Evolutionary conservation across 2,113 vertebrate genomes (phyloP), one percentile per base, ranked within the genome.

Genomic region (Dromiciops gliroides): DNA sequence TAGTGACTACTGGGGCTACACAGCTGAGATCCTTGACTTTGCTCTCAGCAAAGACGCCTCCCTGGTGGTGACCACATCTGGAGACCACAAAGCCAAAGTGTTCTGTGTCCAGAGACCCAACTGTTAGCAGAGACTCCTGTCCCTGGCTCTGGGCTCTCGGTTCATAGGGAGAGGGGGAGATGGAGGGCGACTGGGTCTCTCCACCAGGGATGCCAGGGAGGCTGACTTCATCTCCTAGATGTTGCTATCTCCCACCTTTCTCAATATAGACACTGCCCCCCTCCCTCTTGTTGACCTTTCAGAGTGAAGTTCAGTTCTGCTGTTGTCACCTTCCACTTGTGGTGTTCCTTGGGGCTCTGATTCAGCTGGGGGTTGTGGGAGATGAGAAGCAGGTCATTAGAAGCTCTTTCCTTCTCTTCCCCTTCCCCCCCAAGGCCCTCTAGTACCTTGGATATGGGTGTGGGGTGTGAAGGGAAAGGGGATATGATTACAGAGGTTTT

Each of bases 21-120:
- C 98, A 0, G 99, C 99, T 0, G 99, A 99, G 98, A 99, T 99
- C 97, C 98, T 99, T 0, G 99, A 99, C 98, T 99, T 99, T 0
- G 98, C 99, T 0, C 96, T 99, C 95, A 99, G 99, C 98, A 99
- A 99, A 98, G 99, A 99, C 0, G 99, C 99, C 37, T 99, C 99
- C 26, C 96, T 99, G 19, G 99, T 99, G 26, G 98, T 99, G 89
- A 99, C 99, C 0, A 99, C 99, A 0, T 99, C 99, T 6, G 99
- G 99, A 8, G 99, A 99, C 98, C 99, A 99, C 97, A 98, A 99
- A 98, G 99, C 99, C 31, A 99, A 99, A 98, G 99, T 99, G n/a
- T 99, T 99, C 99, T 99, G 99, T 14, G 99, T 99, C 53, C 99
- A 99, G 98, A 99, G 99, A 96, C 99, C 99, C 0, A 99, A 99